Conservation (phyloP, 2,113 vertebrate genomes). For the Tretioscincus oriximinensis region DNA sequence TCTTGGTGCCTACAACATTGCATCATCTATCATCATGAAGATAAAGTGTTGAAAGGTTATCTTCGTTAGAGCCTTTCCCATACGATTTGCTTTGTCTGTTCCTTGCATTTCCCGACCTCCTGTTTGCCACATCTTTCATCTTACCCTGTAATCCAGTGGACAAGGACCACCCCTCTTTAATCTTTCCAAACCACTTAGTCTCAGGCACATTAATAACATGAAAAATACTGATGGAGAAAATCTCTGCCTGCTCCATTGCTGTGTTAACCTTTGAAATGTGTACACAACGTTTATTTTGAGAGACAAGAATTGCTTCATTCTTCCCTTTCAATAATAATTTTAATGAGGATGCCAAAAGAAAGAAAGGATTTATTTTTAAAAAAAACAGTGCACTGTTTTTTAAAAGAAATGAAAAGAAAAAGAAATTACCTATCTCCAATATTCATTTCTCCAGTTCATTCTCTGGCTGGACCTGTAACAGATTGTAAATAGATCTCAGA, state of each 20-base stretch:
- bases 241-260: background rate
- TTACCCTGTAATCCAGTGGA: background rate
- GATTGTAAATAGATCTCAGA: conserved; percentile 21
- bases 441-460: background rate
- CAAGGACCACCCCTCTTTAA: background rate
- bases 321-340: fast-evolving
- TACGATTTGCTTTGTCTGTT: background rate
- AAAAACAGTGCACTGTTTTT: background rate
- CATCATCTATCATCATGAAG: conserved; percentile 1
- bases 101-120: background rate
- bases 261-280: background rate
- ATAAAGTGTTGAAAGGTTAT: background rate
- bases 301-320: background rate
- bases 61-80: background rate
- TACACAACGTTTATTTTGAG: background rate
- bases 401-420: background rate
- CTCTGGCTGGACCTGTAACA: conserved; percentile 12
- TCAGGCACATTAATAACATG: background rate
- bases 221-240: conserved; percentile 33
- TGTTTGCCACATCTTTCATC: background rate
- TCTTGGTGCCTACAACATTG: background rate
- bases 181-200: background rate
- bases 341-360: background rate
- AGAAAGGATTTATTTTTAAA: background rate
- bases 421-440: background rate